Evolutionary conservation across 2,888 invertebrate genomes (phyloP).

Genomic region (Philereme vetulata): DNA sequence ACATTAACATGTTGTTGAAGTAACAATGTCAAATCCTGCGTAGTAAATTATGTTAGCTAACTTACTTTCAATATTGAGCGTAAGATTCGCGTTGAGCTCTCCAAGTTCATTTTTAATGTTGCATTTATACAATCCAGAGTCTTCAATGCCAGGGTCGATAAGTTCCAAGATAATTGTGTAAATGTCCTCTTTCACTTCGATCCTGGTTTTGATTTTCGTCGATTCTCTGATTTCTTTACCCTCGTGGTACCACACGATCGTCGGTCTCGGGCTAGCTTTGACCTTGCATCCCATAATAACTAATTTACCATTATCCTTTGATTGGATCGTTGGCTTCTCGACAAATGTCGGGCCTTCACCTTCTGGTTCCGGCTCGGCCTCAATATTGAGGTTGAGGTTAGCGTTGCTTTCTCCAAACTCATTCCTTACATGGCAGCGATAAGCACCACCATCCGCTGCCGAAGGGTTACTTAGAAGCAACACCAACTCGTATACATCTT

Average conservation of each 20-base stretch:
- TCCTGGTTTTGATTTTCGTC: conserved; percentile 91
- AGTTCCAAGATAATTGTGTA: conserved; percentile 95
- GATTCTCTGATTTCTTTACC: conserved; percentile 89
- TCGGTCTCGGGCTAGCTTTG: conserved; percentile 78
- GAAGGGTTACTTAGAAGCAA: conserved; percentile 83
- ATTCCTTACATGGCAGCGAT: conserved; percentile 96
- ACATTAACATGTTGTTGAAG: not conserved
- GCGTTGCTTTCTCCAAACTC: conserved; percentile 98
- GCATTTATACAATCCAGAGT: conserved; percentile 99
- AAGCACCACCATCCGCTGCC: conserved; percentile 83
- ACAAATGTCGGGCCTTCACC: conserved; percentile 97
- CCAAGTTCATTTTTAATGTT: conserved; percentile 98
- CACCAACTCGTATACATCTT: conserved; percentile 94
- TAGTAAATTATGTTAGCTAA: conserved; percentile 34
- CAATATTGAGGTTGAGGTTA: conserved; percentile 97
- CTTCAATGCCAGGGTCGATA: conserved; percentile 95
- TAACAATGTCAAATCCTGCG: not conserved
- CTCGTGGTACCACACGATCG: conserved; percentile 81
- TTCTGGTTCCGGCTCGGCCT: conserved; percentile 97
- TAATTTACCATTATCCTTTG: conserved; percentile 84
- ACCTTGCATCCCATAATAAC: conserved; percentile 80
- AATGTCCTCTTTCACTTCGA: conserved; percentile 90
- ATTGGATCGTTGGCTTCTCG: conserved; percentile 94
- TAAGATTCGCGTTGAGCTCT: conserved; percentile 98
- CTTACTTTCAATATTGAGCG: conserved; percentile 98